Conservation (phyloP, 2,888 invertebrate species). For the Ecliptopera silaceata region DNA sequence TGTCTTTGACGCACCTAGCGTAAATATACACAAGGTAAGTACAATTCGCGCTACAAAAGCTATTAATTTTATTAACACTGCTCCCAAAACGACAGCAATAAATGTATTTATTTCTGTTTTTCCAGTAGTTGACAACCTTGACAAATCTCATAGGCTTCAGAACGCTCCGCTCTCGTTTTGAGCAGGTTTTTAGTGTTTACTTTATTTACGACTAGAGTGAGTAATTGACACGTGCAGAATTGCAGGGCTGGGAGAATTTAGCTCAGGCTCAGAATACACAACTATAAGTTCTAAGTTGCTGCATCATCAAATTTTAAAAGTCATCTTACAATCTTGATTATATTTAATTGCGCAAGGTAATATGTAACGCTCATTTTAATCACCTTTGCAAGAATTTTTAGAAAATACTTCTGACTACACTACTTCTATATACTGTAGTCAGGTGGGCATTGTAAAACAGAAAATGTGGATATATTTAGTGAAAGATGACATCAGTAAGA, state of each 20-base stretch:
- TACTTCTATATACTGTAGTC: too few relatives aligned
- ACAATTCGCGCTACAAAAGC: conserved; percentile 34
- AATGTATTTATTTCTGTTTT: conserved; percentile 46
- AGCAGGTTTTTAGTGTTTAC: conserved; percentile 42
- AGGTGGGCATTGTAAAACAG: too few relatives aligned
- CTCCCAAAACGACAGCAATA: conserved; percentile 42
- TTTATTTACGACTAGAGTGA: conserved; percentile 36
- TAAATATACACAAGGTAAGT: conserved; percentile 26
- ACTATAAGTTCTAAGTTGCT: too few relatives aligned
- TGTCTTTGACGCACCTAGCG: conserved; percentile 14
- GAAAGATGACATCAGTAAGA: too few relatives aligned
- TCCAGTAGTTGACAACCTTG: conserved; percentile 42
- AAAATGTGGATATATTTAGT: too few relatives aligned
- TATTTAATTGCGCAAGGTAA: too few relatives aligned
- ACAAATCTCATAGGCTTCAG: conserved; percentile 39
- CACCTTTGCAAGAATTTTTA: too few relatives aligned
- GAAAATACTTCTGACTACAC: too few relatives aligned
- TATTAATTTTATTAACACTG: conserved; percentile 42
- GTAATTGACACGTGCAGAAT: conserved; percentile 45
- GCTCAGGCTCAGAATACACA: conserved; percentile 6
- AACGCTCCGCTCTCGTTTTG: conserved; percentile 35
- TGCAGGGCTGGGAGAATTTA: conserved; percentile 37
- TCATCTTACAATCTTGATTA: too few relatives aligned
- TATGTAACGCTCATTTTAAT: too few relatives aligned
- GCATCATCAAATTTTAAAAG: too few relatives aligned